Evolutionary conservation across 2,797 vertebrate species (phyloP), one percentile per base, ranked within the genome.

Genomic region (Erithacus rubecula): DNA sequence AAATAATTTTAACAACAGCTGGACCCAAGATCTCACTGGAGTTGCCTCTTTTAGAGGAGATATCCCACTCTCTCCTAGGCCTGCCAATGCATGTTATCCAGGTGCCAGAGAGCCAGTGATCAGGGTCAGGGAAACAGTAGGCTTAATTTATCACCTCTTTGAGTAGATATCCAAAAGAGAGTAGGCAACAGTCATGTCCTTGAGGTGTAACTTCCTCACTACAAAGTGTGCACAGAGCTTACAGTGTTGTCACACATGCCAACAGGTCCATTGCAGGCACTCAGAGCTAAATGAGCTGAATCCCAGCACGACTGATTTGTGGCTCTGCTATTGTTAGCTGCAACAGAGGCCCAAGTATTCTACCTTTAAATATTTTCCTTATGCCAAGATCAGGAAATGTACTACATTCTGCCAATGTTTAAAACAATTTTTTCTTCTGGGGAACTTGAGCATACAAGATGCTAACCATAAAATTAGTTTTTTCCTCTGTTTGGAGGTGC

Each of bases 161-260:
- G 67, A 37, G 16, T 4, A 56, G 44, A 16, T 83, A 39, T 3
- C 55, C 47, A 44, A 69, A 90, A 69, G 29, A 22, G 3, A 19
- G 10, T 5, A 46, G 27, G 53, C 70, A 36, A 32, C 12, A 63
- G 10, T 10, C 6, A 1, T 37, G n/a, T 34, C 30, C 23, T 53
- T 41, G 34, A 63, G 63, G 6, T 37, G 10, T 19, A 67, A 44
- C 16, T 63, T 85, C 5, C 60, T 77, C 12, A n/a, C 9, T 29
- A 12, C 0, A 1, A 80, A 63, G 19, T 16, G 29, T 49, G 19
- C 10, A n/a, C 67, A 69, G 71, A 59, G 9, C 26, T 44, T 21
- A 16, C 1, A 29, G 19, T 34, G 15, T 5, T 77, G 16, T 47
- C 29, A 82, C 51, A 47, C 0, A 0, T 44, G 41, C 32, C 36